These are phyloP conservation scores for Macaria notata DNA, from an alignment of 2,888 invertebrate genomes.

Conservation along the genomic window DNA sequence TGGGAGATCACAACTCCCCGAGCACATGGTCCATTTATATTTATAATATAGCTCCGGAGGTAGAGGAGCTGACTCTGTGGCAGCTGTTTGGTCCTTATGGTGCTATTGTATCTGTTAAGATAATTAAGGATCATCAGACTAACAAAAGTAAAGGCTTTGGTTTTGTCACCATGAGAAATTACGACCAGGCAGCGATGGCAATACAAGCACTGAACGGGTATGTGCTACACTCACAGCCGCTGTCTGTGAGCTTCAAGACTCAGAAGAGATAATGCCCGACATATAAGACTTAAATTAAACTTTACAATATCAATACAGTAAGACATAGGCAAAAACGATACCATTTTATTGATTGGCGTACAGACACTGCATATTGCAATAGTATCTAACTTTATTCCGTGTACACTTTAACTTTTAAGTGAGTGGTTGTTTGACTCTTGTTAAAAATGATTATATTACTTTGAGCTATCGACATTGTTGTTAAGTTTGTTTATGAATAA, in stretches of 20 bases:
- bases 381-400: constrained; percentile 55
- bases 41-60: constrained; percentile 79
- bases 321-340: constrained; percentile 64
- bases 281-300: constrained; percentile 59
- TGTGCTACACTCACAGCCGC: constrained; percentile 72
- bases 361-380: constrained; percentile 57
- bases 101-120: constrained; percentile 82
- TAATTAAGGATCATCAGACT: constrained; percentile 79
- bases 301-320: constrained; percentile 80
- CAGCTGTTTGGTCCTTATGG: constrained; percentile 81
- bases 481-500: constrained; percentile 82
- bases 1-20: constrained; percentile 75
- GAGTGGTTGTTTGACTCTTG: constrained; percentile 73
- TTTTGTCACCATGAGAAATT: constrained; percentile 81
- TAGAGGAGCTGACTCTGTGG: constrained; percentile 79
- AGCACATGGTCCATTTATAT: constrained; percentile 81
- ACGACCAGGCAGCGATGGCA: constrained; percentile 80
- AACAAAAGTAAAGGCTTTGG: constrained; percentile 81
- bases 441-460: constrained; percentile 79
- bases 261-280: constrained; percentile 80
- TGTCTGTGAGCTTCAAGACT: constrained; percentile 80
- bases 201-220: constrained; percentile 80
- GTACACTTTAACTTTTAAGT: constrained; percentile 56
- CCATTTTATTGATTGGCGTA: constrained; percentile 69
- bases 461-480: constrained; percentile 82